These are phyloP conservation scores for Odiellus spinosus DNA, from an alignment of 2,888 invertebrate species.

Conservation along the genomic window DNA sequence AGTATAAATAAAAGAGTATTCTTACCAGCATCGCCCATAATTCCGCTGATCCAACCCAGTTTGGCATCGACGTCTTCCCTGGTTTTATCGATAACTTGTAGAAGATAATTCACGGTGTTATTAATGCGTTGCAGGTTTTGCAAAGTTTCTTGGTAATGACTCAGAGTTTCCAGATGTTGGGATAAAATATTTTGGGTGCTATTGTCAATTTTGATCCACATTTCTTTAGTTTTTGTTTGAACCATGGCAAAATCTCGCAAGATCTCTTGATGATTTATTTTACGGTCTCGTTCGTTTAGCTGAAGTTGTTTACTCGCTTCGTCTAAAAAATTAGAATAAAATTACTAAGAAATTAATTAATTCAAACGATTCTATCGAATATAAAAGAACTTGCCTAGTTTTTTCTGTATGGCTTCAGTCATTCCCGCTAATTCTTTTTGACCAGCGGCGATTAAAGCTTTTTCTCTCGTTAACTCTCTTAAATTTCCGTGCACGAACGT, in stretches of 20 bases:
- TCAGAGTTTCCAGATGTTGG: not conserved
- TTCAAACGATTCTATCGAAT: too few species aligned
- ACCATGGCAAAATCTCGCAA: not conserved
- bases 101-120: not conserved
- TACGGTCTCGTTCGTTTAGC: not conserved
- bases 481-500: slow-evolving; percentile 37
- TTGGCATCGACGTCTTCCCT: not conserved
- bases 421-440: slow-evolving; percentile 2
- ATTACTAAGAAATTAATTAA: too few species aligned
- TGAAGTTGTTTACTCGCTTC: not conserved
- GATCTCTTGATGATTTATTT: slow-evolving; percentile 1
- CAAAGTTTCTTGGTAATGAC: slow-evolving; percentile 1
- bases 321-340: not conserved
- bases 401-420: slow-evolving; percentile 2
- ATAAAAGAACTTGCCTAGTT: too few species aligned
- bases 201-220: slow-evolving; percentile 2
- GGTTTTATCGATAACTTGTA: not conserved
- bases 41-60: not conserved
- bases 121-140: not conserved
- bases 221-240: not conserved
- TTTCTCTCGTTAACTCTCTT: slow-evolving; percentile 2
- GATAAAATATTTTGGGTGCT: slow-evolving; percentile 1
- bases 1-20: too few species aligned
- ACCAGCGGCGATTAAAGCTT: slow-evolving; percentile 2
- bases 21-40: slow-evolving; percentile 1